Conservation (phyloP, 2,797 vertebrate species). For the Hipposideros larvatus region DNA sequence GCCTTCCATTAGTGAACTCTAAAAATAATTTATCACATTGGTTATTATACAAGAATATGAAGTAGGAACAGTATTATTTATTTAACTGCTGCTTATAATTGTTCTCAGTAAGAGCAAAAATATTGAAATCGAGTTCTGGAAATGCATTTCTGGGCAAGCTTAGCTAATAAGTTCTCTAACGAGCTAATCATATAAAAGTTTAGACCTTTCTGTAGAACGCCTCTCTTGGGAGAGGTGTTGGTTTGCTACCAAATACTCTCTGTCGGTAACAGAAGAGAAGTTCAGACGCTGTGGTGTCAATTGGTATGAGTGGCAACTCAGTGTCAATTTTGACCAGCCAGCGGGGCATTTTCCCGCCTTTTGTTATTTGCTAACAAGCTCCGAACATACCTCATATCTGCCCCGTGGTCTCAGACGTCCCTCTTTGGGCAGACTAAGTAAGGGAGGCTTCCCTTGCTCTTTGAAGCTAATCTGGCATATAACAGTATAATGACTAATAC, state of each 20-base stretch:
- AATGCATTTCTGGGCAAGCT: neutral
- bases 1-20: neutral
- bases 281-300: neutral
- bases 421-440: neutral
- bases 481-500: neutral
- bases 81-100: neutral
- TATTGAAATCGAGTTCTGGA: slow-evolving; percentile 15
- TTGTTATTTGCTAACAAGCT: neutral
- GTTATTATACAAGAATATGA: neutral
- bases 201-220: neutral
- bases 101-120: neutral
- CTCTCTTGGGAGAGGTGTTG: neutral
- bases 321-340: neutral
- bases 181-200: neutral
- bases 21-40: neutral
- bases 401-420: neutral
- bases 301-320: neutral
- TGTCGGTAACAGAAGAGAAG: neutral
- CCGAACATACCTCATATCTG: neutral
- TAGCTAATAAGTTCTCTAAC: neutral
- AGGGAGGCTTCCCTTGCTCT: neutral
- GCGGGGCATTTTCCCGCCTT: neutral
- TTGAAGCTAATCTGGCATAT: neutral
- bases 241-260: neutral
- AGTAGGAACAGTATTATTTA: neutral